Percentiles rank a stretch among this genome's conserved stretches.
Evolutionary conservation across 2,797 vertebrate genomes (phyloP).

Genomic region (Gobio occitaniae): DNA sequence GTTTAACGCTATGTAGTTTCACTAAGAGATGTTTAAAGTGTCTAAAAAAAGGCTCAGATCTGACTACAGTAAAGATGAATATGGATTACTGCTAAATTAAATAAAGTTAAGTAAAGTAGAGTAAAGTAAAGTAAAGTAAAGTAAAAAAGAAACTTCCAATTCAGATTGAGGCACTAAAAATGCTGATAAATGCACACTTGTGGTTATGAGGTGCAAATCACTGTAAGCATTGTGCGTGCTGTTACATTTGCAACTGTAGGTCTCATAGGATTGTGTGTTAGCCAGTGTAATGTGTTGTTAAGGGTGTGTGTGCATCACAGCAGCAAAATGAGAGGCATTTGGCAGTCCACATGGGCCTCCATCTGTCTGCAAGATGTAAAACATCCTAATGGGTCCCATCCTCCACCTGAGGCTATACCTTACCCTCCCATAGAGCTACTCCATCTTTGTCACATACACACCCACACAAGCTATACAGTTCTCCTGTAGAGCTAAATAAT

Average conservation of each 20-base stretch:
- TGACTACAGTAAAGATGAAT: neutral
- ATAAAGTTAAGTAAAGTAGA: neutral
- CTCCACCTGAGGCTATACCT: conserved; percentile 60
- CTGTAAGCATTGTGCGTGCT: neutral
- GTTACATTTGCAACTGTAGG: conserved; percentile 8
- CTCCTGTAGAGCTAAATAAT: conserved; percentile 2
- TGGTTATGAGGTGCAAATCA: neutral
- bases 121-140: neutral
- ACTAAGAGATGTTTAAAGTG: conserved; percentile 58
- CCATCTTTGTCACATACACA: conserved; percentile 28
- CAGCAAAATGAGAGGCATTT: conserved; percentile 48
- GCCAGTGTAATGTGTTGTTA: conserved; percentile 29
- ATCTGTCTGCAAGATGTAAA: conserved; percentile 66
- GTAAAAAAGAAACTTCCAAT: neutral
- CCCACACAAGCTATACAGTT: neutral
- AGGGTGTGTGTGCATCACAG: conserved; percentile 21
- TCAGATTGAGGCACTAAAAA: neutral
- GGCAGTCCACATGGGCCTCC: conserved; percentile 52
- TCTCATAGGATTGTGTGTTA: conserved; percentile 9
- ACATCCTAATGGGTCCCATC: conserved; percentile 63
- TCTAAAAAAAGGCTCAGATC: conserved; percentile 37
- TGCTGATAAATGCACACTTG: neutral
- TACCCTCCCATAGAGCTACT: conserved; percentile 33
- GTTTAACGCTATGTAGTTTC: conserved; percentile 69
- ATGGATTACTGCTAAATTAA: neutral